Conservation (phyloP, 2,113 vertebrate species). For the Nettapus auritus region DNA sequence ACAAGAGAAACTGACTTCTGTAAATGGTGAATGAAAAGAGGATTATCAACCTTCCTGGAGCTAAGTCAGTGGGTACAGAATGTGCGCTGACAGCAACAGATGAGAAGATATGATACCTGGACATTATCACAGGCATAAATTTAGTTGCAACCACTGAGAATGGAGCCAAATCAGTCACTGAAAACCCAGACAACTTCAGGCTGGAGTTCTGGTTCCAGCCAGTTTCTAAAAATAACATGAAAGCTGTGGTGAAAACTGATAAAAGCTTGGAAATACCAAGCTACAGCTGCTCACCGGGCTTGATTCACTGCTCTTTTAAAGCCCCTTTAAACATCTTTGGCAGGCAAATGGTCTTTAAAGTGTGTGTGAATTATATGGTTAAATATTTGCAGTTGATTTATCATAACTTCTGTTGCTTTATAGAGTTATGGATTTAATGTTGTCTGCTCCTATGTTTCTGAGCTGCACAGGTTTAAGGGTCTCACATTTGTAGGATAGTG, state of each 20-base stretch:
- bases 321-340: constrained; percentile 34
- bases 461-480: background rate
- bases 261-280: constrained; percentile 58
- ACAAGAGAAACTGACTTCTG: background rate
- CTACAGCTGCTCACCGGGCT: constrained; percentile 6
- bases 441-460: constrained; percentile 4
- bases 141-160: background rate
- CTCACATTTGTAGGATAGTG: background rate
- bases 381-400: constrained; percentile 56
- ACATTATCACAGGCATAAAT: background rate
- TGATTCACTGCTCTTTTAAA: constrained; percentile 23
- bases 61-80: background rate
- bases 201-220: constrained; percentile 1
- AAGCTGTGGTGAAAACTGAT: constrained; percentile 42
- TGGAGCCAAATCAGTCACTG: background rate
- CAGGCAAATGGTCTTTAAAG: constrained; percentile 41
- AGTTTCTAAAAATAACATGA: constrained; percentile 68
- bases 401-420: background rate
- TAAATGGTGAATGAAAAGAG: background rate
- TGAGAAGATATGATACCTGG: background rate
- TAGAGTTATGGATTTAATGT: background rate
- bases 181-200: background rate
- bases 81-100: background rate
- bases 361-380: constrained; percentile 52
- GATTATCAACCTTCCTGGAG: background rate